A percentile compares a stretch with the other conserved stretches of the same genome.
Evolutionary conservation across 2,888 invertebrate species (phyloP).

Genomic region (Eugnorisma glareosa): DNA sequence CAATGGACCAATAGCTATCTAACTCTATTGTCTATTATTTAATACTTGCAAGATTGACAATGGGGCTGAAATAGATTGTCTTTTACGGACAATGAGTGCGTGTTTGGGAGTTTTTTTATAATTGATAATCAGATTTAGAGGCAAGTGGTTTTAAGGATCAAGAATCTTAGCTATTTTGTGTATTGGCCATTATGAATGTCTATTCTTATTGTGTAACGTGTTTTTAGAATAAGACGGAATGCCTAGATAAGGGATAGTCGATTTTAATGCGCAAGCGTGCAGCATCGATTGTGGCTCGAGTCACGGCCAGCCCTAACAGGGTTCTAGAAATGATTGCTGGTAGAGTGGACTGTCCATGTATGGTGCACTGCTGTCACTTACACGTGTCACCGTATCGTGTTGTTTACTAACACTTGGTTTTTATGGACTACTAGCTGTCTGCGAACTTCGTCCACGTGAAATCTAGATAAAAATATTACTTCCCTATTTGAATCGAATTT

Average conservation of each 20-base stretch:
- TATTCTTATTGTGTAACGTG: neutral
- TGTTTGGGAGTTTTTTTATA: neutral
- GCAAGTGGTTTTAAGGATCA: neutral
- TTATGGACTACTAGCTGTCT: no score
- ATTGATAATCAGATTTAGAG: neutral
- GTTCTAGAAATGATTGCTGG: no score
- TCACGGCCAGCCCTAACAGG: no score
- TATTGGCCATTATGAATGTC: neutral
- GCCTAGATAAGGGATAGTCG: neutral
- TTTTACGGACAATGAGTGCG: constrained; percentile 12
- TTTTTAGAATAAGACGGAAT: neutral
- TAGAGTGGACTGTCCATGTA: no score
- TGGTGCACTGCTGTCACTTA: no score
- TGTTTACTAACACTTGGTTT: no score
- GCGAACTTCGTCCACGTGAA: no score
- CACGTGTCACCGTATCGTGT: no score
- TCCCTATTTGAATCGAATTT: no score
- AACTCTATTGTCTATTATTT: constrained; percentile 55
- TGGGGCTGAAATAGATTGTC: constrained; percentile 37
- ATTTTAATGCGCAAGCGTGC: no score
- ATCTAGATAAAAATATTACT: no score
- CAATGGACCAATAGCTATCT: constrained; percentile 59
- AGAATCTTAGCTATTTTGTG: neutral
- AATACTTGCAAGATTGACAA: constrained; percentile 61
- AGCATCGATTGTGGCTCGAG: no score